Percentiles rank a stretch among this genome's conserved stretches.
These are phyloP conservation scores for Phacellophora camtschatica DNA, from an alignment of 30 jellyfish, hydroid and myxozoan species.

Conservation along the genomic window DNA sequence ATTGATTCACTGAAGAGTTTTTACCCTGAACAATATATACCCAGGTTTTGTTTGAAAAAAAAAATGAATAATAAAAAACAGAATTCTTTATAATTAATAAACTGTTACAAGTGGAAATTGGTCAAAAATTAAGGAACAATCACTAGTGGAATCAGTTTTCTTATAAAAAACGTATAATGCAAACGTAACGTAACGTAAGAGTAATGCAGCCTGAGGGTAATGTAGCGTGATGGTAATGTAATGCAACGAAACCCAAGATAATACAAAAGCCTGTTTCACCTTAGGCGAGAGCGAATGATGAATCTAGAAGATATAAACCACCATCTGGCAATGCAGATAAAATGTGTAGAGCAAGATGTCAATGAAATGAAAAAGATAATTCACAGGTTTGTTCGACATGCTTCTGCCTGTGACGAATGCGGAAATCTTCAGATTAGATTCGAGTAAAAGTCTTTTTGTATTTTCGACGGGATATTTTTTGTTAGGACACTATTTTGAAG, in stretches of 20 bases:
- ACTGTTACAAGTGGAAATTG: too few relatives aligned
- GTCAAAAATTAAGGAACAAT: too few relatives aligned
- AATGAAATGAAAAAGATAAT: constrained; percentile 30
- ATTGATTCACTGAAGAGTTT: too few relatives aligned
- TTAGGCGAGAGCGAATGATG: constrained; percentile 33
- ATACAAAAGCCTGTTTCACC: not conserved
- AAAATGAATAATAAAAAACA: too few relatives aligned
- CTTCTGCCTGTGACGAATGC: constrained; percentile 47
- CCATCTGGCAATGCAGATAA: constrained; percentile 20
- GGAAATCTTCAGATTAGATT: constrained; percentile 43
- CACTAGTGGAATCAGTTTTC: not conserved
- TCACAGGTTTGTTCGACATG: constrained; percentile 46
- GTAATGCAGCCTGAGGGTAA: too few relatives aligned
- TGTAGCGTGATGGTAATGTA: too few relatives aligned
- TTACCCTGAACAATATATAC: too few relatives aligned
- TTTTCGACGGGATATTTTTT: too few relatives aligned
- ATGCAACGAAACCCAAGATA: not conserved
- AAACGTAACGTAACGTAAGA: not conserved
- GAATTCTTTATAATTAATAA: too few relatives aligned
- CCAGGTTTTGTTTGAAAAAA: too few relatives aligned
- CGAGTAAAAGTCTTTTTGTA: too few relatives aligned
- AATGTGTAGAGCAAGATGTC: constrained; percentile 5
- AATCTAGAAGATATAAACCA: constrained; percentile 24
- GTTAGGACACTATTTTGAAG: too few relatives aligned
- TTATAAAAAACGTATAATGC: not conserved